These are phyloP conservation scores for Peromyscus melanophrys DNA, from an alignment of 2,797 vertebrate species.

Conservation along the genomic window DNA sequence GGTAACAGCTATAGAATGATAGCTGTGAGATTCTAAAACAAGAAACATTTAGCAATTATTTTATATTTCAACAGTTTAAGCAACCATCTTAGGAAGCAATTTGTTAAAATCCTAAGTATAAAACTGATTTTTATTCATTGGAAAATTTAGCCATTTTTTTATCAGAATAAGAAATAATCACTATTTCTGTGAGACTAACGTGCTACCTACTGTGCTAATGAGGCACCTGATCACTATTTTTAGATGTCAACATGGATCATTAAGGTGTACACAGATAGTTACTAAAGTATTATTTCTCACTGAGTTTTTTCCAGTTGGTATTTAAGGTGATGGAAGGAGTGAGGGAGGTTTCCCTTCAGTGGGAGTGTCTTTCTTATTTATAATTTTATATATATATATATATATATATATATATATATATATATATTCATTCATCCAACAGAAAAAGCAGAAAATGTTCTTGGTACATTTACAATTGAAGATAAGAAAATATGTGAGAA, in stretches of 20 bases:
- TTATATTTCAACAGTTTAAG: neutral
- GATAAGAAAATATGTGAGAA: neutral
- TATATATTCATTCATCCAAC: neutral
- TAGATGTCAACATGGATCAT: neutral
- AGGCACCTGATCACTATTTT: neutral
- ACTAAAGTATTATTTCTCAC: neutral
- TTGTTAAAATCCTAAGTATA: neutral
- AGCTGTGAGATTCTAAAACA: neutral
- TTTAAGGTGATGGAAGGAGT: no score
- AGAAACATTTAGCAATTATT: neutral
- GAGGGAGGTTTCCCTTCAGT: accelerated
- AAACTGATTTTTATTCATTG: neutral
- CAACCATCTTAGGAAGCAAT: neutral
- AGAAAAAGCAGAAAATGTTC: neutral
- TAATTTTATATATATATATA: neutral
- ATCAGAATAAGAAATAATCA: neutral
- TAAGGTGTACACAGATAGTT: no score
- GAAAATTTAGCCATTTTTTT: neutral
- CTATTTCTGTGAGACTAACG: neutral
- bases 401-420: no score
- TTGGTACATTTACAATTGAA: neutral
- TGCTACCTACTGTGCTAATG: no score
- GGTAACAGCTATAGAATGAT: neutral
- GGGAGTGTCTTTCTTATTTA: neutral
- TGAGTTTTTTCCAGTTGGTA: neutral